Evolutionary conservation across 2,888 invertebrate genomes (phyloP), one percentile per base, ranked within the genome.

Genomic region (Diadegma fenestrale): DNA sequence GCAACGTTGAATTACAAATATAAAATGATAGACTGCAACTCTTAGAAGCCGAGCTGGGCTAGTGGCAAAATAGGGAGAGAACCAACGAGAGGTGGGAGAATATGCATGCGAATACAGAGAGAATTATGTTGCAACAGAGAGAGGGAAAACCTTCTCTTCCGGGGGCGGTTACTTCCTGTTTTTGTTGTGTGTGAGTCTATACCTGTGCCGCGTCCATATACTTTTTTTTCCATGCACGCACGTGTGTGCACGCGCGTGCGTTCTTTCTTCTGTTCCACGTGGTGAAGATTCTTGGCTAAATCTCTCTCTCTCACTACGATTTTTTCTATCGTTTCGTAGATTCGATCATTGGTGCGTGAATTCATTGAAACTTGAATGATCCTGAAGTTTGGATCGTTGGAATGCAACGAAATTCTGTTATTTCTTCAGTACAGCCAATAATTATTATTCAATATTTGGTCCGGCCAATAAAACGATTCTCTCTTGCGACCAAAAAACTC

Each of bases 101-200:
- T 54, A 80, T 72, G 45, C 58, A 68, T 71, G 58, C 66, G 33
- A 33, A 54, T 22, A 72, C 64, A 66, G 80, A 72, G 84, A 58
- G 80, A 75, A 84, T 82, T 82, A 75, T 80, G 72, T 87, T 82
- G 81, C 79, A 66, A 79, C 76, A 68, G 81, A 85, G 85, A 82
- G 84, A 84, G 85, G 80, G 79, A 84, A 84, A 86, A 64, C 84
- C 69, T 87, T 71, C 76, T 80, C 84, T 90, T 89, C 89, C 89
- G 88, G 87, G 88, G 87, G 86, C 84, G 88, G 87, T 84, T 66
- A 90, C 86, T 89, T 87, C 88, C 89, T 88, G 82, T 84, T 73
- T 45, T 72, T 68, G 68, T 82, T 76, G 26, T 63, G 43, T 61
- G 63, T 63, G 64, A 66, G 86, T 82, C 82, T 76, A 80, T 84